Conservation (phyloP, 2,797 vertebrate genomes). For the Protosalanx chinensis region DNA sequence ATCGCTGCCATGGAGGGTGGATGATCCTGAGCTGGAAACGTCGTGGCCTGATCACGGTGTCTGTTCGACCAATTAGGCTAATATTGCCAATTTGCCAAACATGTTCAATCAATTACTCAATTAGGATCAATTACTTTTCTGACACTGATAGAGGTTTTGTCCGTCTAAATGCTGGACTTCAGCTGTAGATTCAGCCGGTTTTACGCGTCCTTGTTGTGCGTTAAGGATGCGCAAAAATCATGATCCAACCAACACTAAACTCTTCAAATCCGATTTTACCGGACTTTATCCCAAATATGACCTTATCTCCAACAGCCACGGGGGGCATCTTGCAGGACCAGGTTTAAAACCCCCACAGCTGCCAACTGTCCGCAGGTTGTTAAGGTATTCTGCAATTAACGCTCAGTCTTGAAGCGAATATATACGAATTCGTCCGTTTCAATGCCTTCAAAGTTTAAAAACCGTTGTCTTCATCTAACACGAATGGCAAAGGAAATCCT, state of each 20-base stretch:
- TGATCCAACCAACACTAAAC: not conserved
- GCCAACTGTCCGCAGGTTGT: not conserved
- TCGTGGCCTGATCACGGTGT: not conserved
- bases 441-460: too few relatives aligned
- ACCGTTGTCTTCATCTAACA: too few relatives aligned
- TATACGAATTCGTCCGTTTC: too few relatives aligned
- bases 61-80: not conserved
- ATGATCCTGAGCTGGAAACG: not conserved
- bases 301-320: not conserved
- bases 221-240: not conserved
- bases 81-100: not conserved
- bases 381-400: not conserved
- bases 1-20: not conserved
- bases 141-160: too few relatives aligned
- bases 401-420: too few relatives aligned
- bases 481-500: too few relatives aligned
- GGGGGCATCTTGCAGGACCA: not conserved
- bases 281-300: not conserved
- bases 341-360: not conserved
- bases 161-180: not conserved
- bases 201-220: not conserved
- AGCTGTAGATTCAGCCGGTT: not conserved
- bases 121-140: too few relatives aligned
- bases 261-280: not conserved
- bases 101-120: too few relatives aligned